Percentiles rank a stretch among this genome's conserved stretches.
These are phyloP conservation scores for Megaceryle torquata DNA, from an alignment of 2,113 vertebrate genomes.

Conservation along the genomic window DNA sequence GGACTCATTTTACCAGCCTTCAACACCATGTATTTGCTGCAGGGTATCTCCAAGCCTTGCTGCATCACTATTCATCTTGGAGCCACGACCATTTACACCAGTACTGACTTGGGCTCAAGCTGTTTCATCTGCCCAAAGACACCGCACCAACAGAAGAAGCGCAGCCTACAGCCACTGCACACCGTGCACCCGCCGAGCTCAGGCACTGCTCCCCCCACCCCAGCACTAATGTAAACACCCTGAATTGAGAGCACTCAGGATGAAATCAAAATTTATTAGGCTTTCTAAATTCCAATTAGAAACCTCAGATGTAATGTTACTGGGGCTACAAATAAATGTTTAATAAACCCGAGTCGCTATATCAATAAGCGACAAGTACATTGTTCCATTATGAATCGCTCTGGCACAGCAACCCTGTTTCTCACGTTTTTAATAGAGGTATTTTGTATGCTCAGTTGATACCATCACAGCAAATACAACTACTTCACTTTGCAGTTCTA, in stretches of 20 bases:
- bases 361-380: constrained; percentile 18
- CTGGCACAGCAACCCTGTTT: background rate
- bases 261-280: constrained; percentile 42
- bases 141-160: rapidly evolving
- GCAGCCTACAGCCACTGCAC: rapidly evolving
- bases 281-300: constrained; percentile 49
- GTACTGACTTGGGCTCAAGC: background rate
- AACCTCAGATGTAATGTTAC: background rate
- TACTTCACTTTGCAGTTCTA: background rate
- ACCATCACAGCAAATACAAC: constrained; percentile 1
- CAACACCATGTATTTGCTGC: background rate
- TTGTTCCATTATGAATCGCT: background rate
- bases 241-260: background rate
- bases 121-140: background rate
- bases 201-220: background rate
- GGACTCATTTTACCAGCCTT: background rate
- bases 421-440: background rate
- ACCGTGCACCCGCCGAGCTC: background rate
- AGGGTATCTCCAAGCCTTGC: background rate
- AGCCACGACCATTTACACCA: background rate
- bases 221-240: background rate
- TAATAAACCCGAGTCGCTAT: background rate
- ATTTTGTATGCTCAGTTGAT: constrained; percentile 1
- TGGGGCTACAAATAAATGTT: constrained; percentile 14
- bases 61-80: background rate